Percentiles rank a stretch among this genome's conserved stretches.
These are phyloP conservation scores for Oreonectes daqikongensis DNA, from an alignment of 2,797 vertebrate species.

Conservation along the genomic window DNA sequence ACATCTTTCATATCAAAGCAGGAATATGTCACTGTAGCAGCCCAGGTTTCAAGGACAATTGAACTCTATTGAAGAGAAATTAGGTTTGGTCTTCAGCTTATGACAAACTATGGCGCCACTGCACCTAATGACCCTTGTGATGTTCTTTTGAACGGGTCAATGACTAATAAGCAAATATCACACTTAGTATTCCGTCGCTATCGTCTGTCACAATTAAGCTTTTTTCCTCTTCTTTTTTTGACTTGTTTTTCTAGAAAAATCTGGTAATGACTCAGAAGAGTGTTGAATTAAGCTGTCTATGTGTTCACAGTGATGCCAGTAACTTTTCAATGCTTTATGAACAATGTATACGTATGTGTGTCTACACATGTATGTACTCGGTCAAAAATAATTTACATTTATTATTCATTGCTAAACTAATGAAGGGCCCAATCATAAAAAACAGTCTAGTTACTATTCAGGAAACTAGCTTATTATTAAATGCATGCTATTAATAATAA, in stretches of 20 bases:
- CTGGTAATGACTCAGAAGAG: slow-evolving; percentile 23
- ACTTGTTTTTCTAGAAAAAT: slow-evolving; percentile 32
- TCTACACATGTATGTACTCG: neutral
- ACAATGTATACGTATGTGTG: no score
- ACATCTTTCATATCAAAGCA: slow-evolving; percentile 49
- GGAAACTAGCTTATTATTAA: slow-evolving; percentile 33
- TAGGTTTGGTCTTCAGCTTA: slow-evolving; percentile 57
- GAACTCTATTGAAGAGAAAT: slow-evolving; percentile 63
- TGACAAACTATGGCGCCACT: slow-evolving; percentile 59
- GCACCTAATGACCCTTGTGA: slow-evolving; percentile 68
- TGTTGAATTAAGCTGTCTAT: slow-evolving; percentile 26
- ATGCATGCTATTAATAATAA: slow-evolving; percentile 34
- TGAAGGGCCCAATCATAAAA: slow-evolving; percentile 15
- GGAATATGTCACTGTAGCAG: slow-evolving; percentile 47
- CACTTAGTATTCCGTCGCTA: slow-evolving; percentile 53
- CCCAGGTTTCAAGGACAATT: slow-evolving; percentile 65
- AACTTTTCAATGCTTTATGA: slow-evolving; percentile 8
- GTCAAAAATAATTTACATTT: neutral
- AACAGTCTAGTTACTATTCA: neutral
- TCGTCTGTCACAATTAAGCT: slow-evolving; percentile 62
- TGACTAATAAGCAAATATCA: slow-evolving; percentile 66
- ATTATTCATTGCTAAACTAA: slow-evolving; percentile 28
- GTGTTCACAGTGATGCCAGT: neutral
- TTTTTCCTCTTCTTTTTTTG: slow-evolving; percentile 28
- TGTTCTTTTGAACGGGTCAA: slow-evolving; percentile 62